Base-by-base conservation (phyloP, 2,113 vertebrate genomes). In the Cinclus mexicanus region DNA sequence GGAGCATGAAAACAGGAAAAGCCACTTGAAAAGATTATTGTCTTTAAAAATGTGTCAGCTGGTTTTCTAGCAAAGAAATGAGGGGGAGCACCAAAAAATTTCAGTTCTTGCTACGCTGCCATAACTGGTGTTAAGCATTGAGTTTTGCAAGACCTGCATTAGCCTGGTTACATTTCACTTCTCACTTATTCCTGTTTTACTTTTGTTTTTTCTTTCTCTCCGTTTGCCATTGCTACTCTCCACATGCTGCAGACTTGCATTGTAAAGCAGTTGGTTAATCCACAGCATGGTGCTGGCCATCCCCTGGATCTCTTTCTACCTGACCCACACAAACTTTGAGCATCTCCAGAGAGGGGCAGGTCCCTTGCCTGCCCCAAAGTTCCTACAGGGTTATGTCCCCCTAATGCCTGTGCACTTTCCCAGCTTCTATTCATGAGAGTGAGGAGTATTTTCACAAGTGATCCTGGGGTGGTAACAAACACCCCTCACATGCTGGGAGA, bases 261-360 rank as follows among this genome's bases (percentile, higher is more conserved):
- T 26, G n/a, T 77, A 72, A 24, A 20, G 41, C 21, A 49, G 11
- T 6, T 23, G 14, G 12, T 31, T 14, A 59, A n/a, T 6, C 37
- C 33, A 10, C 24, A 76, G 63, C 71, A 39, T 52, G 64, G 26
- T 47, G 33, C 60, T 20, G 17, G 4, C 29, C 18, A 10, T 5
- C 31, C 52, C 22, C 37, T 41, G 14, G 13, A 8, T 15, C 19
- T 31, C 31, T 9, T 56, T 53, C 77, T 61, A 39, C 64, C 72
- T 26, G 42, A 57, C 69, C 56, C 60, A 37, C n/a, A 13, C 0
- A 0, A 46, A 16, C 26, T 37, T 4, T 33, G 25, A 37, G 63
- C 8, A 15, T 49, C 59, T 44, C 22, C 67, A 21, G 16, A 2
- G 41, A 29, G 19, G 4, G 35, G 25, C 52, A 79, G 56, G 25